Conservation (phyloP, 2,888 invertebrate genomes). For the Andrena marginata region DNA sequence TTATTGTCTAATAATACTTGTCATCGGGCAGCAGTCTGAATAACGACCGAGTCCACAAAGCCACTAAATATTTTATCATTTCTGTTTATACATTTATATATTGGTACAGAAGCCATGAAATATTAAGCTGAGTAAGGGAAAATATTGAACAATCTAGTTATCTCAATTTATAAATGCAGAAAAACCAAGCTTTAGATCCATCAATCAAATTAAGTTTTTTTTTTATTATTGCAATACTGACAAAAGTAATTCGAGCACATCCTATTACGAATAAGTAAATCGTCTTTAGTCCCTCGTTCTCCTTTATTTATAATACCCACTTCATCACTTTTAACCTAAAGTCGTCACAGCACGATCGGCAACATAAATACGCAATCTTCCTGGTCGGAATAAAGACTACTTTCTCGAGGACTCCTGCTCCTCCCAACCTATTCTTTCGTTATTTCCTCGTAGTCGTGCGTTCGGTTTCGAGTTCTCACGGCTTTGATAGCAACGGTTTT, state of each 20-base stretch:
- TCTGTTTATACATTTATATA: too few relatives aligned
- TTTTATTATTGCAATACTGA: neutral
- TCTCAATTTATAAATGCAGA: too few relatives aligned
- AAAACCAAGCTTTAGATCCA: neutral
- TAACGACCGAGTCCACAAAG: too few relatives aligned
- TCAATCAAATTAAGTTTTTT: neutral
- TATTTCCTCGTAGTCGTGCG: constrained; percentile 33
- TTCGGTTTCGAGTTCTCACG: constrained; percentile 44
- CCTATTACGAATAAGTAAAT: neutral
- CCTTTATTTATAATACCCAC: neutral
- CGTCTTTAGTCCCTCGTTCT: neutral
- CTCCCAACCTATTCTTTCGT: constrained; percentile 28
- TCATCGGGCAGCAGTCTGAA: too few relatives aligned
- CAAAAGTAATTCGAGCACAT: neutral
- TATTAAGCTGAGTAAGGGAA: too few relatives aligned
- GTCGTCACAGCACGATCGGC: constrained; percentile 1
- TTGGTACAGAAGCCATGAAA: too few relatives aligned
- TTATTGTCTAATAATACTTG: too few relatives aligned
- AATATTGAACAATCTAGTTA: too few relatives aligned
- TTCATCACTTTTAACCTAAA: neutral
- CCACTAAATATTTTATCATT: too few relatives aligned
- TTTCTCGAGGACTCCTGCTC: constrained; percentile 25
- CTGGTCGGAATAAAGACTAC: constrained; percentile 12
- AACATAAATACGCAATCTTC: constrained; percentile 14
- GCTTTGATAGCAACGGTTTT: constrained; percentile 45